Evolutionary conservation across 2,797 vertebrate genomes (phyloP).

Genomic region (Spheniscus humboldti): DNA sequence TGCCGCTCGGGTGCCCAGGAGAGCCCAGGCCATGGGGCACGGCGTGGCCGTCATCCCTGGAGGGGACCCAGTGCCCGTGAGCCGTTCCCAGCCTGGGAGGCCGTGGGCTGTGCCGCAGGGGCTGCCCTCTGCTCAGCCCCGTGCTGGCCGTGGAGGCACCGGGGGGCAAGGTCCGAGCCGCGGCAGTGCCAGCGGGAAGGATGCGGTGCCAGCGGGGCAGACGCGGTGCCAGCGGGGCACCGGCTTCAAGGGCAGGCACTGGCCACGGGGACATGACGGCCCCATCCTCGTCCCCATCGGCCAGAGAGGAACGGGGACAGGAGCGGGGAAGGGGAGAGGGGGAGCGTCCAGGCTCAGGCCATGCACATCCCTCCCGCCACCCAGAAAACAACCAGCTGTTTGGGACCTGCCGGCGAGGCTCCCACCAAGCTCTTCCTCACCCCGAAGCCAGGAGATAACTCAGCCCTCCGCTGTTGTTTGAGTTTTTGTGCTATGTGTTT

Average conservation of each 20-base stretch:
- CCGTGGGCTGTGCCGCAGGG: rapidly evolving
- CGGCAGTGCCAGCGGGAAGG: neutral
- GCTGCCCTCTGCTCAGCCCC: neutral
- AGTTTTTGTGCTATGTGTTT: neutral
- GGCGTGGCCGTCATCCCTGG: rapidly evolving
- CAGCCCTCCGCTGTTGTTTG: neutral
- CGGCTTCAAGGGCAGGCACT: neutral
- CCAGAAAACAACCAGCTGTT: neutral
- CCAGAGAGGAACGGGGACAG: neutral
- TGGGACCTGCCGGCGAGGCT: neutral
- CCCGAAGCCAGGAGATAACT: neutral
- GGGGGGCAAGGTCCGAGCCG: neutral
- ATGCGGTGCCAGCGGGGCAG: neutral
- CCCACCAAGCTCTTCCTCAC: neutral
- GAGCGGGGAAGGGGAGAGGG: neutral
- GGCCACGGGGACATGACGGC: neutral
- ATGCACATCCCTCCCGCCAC: neutral
- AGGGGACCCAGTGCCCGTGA: neutral
- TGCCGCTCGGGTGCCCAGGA: neutral
- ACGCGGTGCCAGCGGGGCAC: neutral
- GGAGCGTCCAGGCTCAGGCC: neutral
- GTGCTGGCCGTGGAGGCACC: rapidly evolving
- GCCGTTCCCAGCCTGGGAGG: rapidly evolving
- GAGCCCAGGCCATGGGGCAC: neutral
- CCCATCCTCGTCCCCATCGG: neutral